phyloP scores from a whole-genome alignment of 2,113 vertebrate genomes.

The Apodemus speciosus region DNA sequence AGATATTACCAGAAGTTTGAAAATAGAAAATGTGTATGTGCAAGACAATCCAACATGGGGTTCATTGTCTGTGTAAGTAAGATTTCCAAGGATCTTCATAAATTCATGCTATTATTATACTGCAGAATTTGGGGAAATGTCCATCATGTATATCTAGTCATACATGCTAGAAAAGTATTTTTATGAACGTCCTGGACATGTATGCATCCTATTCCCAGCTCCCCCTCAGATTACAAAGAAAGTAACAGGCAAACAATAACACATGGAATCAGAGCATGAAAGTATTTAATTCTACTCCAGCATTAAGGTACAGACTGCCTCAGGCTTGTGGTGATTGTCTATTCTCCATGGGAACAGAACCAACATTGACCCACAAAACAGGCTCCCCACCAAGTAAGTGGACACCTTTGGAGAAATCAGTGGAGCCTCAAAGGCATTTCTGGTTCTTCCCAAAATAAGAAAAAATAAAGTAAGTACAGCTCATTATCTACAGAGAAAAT shows the following conservation, averaged over 20 bases:
- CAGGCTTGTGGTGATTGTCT: constrained; percentile 37
- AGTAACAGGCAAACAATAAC: neutral
- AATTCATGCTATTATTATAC: neutral
- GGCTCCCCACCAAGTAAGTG: constrained; percentile 36
- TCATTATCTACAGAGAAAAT: constrained; percentile 19
- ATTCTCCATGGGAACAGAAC: constrained; percentile 32
- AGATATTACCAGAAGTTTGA: neutral
- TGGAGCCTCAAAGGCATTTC: neutral
- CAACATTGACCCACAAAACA: constrained; percentile 47
- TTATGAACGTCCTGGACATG: neutral
- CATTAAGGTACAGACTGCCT: neutral
- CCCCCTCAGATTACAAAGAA: neutral
- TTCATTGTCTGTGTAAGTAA: neutral
- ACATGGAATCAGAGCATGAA: constrained; percentile 43
- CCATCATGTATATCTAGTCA: neutral
- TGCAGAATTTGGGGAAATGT: neutral
- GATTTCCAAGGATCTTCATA: neutral
- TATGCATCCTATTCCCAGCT: neutral
- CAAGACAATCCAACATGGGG: neutral
- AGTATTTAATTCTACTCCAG: neutral
- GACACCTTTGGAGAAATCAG: neutral
- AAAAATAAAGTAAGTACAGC: neutral
- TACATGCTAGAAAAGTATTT: neutral
- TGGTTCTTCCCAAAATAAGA: neutral
- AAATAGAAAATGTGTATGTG: neutral